These are phyloP conservation scores for Amphimedon queenslandica DNA, from an alignment of 37 sponge, comb jelly and placozoan species.

Conservation along the genomic window DNA sequence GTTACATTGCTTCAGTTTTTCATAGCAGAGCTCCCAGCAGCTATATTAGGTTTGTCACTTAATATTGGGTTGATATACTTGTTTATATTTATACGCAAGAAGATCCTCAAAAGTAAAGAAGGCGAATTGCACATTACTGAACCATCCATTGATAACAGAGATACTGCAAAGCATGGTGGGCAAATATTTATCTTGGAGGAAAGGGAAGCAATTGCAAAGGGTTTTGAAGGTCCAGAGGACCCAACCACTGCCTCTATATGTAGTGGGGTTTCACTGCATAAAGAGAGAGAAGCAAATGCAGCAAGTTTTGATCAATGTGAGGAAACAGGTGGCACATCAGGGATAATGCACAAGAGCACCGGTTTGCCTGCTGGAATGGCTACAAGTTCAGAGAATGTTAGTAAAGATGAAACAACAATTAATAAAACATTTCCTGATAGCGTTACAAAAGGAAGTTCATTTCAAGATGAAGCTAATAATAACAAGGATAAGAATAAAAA, in stretches of 20 bases:
- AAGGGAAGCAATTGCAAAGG: slow-evolving; percentile 18
- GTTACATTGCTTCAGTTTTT: slow-evolving; percentile 14
- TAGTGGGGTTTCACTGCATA: too few relatives aligned
- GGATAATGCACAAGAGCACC: too few relatives aligned
- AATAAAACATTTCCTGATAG: neutral
- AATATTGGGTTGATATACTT: slow-evolving; percentile 36
- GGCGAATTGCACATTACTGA: neutral
- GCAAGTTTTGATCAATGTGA: too few relatives aligned
- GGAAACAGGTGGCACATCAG: too few relatives aligned
- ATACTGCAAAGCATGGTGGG: too few relatives aligned
- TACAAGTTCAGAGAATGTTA: neutral
- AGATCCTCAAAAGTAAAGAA: neutral
- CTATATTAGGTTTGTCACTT: slow-evolving; percentile 28
- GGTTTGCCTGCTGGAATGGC: too few relatives aligned
- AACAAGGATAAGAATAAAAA: slow-evolving; percentile 17
- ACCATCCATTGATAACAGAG: neutral
- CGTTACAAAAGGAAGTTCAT: neutral
- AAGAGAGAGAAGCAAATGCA: too few relatives aligned
- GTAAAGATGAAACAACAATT: neutral
- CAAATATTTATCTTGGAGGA: neutral
- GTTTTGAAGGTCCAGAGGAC: too few relatives aligned
- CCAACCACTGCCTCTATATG: too few relatives aligned
- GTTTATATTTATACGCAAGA: neutral
- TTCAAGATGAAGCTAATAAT: neutral
- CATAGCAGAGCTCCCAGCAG: slow-evolving; percentile 32